These are phyloP conservation scores for Tarsius wallacei DNA, from an alignment of 2,797 vertebrate genomes.

Conservation along the genomic window DNA sequence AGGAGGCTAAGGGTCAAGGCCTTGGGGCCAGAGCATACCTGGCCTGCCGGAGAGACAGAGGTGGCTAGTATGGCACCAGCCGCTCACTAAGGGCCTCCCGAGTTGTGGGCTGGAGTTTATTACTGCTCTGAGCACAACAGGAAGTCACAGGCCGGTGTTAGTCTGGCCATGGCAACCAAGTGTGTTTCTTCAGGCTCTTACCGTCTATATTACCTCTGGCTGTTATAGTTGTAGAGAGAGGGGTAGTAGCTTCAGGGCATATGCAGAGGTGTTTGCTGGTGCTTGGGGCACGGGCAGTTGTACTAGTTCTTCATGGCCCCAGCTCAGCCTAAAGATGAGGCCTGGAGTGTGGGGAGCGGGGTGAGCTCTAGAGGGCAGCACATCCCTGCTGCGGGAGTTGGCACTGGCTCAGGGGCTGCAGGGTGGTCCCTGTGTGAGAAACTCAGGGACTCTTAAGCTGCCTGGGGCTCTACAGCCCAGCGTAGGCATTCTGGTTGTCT, in stretches of 20 bases:
- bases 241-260: accelerated
- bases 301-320: neutral
- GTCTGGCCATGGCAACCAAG: accelerated
- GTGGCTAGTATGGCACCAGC: neutral
- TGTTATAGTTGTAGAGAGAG: accelerated
- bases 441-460: neutral
- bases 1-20: neutral
- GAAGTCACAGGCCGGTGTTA: neutral
- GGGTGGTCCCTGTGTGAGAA: no score
- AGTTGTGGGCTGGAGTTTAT: neutral
- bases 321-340: neutral
- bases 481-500: accelerated
- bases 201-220: neutral
- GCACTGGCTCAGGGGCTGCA: neutral
- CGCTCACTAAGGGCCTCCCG: accelerated
- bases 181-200: neutral
- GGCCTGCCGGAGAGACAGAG: neutral
- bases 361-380: accelerated
- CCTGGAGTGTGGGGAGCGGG: accelerated
- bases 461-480: neutral
- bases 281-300: accelerated
- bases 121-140: accelerated
- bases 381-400: neutral
- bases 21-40: neutral
- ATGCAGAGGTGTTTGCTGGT: neutral